Conservation (phyloP, 2,113 vertebrate species). For the Chaenogobius annularis region DNA sequence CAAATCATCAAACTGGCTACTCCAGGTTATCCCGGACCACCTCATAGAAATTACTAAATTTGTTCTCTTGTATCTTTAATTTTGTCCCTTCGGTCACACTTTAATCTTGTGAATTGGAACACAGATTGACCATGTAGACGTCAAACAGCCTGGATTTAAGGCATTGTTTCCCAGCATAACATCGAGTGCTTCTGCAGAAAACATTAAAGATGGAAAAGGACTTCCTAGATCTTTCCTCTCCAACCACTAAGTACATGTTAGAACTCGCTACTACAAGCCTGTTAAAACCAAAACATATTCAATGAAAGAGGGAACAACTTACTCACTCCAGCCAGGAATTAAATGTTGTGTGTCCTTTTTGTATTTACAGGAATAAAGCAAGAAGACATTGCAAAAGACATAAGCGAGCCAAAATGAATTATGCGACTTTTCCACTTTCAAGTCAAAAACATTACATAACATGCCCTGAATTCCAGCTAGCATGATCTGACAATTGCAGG, state of each 20-base stretch:
- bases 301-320: conserved; percentile 20
- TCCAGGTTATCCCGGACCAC: no score
- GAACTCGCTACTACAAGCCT: conserved; percentile 5
- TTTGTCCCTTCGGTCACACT: neutral
- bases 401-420: neutral
- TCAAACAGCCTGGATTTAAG: conserved; percentile 31
- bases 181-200: conserved; percentile 28
- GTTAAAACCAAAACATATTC: conserved; percentile 18
- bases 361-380: conserved; percentile 16
- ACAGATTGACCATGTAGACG: conserved; percentile 36
- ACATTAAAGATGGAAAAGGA: conserved; percentile 34
- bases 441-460: neutral
- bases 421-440: neutral
- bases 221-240: conserved; percentile 29
- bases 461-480: conserved; percentile 1
- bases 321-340: conserved; percentile 27
- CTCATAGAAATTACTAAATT: neutral
- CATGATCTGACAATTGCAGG: conserved; percentile 18
- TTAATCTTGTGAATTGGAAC: neutral
- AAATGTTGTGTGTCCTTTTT: neutral
- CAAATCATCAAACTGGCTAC: no score
- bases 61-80: neutral
- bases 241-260: conserved; percentile 13
- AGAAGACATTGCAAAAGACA: neutral
- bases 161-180: conserved; percentile 56